Evolutionary conservation across 2,888 invertebrate genomes (phyloP).

Genomic region (Meandrusa payeni): DNA sequence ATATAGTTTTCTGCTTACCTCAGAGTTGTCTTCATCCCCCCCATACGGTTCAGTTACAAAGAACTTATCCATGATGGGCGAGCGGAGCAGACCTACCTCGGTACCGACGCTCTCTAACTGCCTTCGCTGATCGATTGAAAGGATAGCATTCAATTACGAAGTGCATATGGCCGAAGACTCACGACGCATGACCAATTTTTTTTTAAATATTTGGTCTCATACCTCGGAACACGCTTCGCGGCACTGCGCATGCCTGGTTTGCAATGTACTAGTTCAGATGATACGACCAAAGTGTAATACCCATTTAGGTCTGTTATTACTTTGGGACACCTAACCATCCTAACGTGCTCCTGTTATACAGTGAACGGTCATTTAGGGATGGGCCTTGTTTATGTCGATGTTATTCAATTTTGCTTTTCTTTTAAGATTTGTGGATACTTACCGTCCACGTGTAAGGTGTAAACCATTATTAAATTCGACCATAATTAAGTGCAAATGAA

Average conservation of each 20-base stretch:
- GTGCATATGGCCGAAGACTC: background rate
- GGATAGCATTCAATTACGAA: background rate
- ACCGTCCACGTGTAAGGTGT: too few relatives aligned
- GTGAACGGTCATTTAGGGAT: background rate
- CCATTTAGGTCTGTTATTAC: background rate
- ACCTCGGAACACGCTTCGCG: conserved; percentile 3
- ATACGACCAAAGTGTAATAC: background rate
- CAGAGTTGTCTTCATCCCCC: too few relatives aligned
- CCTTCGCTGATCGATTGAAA: background rate
- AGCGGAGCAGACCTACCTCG: too few relatives aligned
- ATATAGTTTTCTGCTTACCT: too few relatives aligned
- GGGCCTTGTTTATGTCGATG: too few relatives aligned
- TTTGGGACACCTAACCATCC: background rate
- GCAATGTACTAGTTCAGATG: background rate
- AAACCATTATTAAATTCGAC: too few relatives aligned
- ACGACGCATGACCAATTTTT: conserved; percentile 3
- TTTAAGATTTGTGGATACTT: too few relatives aligned
- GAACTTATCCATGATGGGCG: too few relatives aligned
- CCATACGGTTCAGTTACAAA: too few relatives aligned
- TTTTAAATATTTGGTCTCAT: background rate
- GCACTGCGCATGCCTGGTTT: conserved; percentile 8
- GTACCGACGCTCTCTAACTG: too few relatives aligned
- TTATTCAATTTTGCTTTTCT: too few relatives aligned
- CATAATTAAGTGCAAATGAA: too few relatives aligned
- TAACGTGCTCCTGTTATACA: conserved; percentile 3